phyloP scores from a whole-genome alignment of 2,113 vertebrate species.

The Triplophysa dalaica region DNA sequence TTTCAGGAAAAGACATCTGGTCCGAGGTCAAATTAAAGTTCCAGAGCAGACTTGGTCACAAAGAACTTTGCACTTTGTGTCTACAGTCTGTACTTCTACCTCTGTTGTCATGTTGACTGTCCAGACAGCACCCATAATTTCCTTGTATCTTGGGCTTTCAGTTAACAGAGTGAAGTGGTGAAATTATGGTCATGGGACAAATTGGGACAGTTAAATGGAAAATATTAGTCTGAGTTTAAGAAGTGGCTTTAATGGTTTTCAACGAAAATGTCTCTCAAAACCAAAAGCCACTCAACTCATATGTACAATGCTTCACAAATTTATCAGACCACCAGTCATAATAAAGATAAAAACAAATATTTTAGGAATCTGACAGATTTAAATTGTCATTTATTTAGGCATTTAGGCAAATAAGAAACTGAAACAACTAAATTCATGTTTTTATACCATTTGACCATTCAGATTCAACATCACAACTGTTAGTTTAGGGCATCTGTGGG shows the following conservation, averaged over 20 bases:
- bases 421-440: too few relatives aligned
- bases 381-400: too few relatives aligned
- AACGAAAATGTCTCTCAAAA: background rate
- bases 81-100: background rate
- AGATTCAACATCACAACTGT: too few relatives aligned
- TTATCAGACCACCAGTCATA: too few relatives aligned
- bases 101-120: constrained; percentile 1
- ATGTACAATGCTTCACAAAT: too few relatives aligned
- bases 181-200: constrained; percentile 18
- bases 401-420: too few relatives aligned
- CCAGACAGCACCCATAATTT: background rate
- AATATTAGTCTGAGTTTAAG: background rate
- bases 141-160: constrained; percentile 16
- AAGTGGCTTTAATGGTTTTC: background rate
- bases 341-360: too few relatives aligned
- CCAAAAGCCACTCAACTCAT: background rate
- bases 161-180: constrained; percentile 21
- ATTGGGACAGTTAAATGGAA: constrained; percentile 9
- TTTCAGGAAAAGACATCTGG: constrained; percentile 11
- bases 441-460: too few relatives aligned
- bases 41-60: background rate
- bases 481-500: too few relatives aligned
- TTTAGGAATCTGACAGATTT: too few relatives aligned
- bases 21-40: constrained; percentile 9
- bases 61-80: constrained; percentile 17